These are phyloP conservation scores for Margarornis squamiger DNA, from an alignment of 2,797 vertebrate species.

Conservation along the genomic window DNA sequence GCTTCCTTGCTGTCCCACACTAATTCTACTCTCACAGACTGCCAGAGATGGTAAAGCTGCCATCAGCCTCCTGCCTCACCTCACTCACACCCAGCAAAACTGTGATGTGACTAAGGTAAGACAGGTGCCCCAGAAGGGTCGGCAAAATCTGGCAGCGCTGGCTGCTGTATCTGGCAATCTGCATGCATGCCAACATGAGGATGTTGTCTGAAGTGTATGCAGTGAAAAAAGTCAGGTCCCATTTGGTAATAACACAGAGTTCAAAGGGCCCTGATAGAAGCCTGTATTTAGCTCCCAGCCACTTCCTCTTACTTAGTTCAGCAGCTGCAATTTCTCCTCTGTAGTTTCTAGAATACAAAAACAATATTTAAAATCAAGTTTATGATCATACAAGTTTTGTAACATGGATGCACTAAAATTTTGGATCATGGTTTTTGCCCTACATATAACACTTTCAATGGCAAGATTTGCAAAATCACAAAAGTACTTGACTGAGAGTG, in stretches of 20 bases:
- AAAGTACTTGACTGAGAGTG: not conserved
- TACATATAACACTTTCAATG: not conserved
- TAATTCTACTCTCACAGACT: not conserved
- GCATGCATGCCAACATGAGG: rapidly evolving
- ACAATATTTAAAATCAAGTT: not conserved
- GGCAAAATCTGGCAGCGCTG: not conserved
- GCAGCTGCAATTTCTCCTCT: not conserved
- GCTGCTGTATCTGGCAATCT: not conserved
- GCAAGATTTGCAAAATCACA: not conserved
- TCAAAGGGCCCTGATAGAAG: not conserved
- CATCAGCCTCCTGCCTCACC: not conserved
- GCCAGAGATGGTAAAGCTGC: not conserved
- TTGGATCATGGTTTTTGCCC: not conserved
- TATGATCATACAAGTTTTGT: not conserved
- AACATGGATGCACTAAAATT: not conserved
- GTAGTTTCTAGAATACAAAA: not conserved
- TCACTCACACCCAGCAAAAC: not conserved
- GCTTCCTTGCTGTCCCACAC: not conserved
- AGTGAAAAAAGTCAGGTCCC: not conserved
- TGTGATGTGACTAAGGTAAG: not conserved
- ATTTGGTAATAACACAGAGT: not conserved
- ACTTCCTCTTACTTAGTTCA: not conserved
- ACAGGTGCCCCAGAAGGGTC: not conserved
- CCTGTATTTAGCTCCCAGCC: not conserved
- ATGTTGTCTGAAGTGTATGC: not conserved